Evolutionary conservation across 2,797 vertebrate species (phyloP), one percentile per base, ranked within the genome.

Genomic region (Enteromius trimaculatus): DNA sequence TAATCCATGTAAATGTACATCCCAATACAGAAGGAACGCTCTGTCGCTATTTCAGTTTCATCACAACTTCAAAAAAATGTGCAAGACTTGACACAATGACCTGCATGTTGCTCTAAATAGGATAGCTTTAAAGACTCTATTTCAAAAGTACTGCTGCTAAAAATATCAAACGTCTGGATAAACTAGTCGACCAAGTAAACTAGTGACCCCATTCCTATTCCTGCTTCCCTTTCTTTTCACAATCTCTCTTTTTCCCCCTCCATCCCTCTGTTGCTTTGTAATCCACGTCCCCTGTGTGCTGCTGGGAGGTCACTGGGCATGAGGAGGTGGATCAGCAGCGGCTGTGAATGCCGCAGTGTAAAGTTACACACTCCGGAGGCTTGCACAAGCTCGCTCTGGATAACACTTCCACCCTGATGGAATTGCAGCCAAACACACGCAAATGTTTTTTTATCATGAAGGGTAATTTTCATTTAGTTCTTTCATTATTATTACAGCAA

Each of bases 341-440:
- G 37, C 62, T 34, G 49, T 6, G 39, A 62, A 85, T 84, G 77
- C 87, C 16, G 84, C 86, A 87, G 87, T 85, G 60, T 88, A 85
- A 84, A 71, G 82, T 88, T 89, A 87, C 82, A 62, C 26, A 53
- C 84, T 84, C 77, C 71, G 44, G 65, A 84, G 83, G 75, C 74
- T 81, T 42, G 31, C 69, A 83, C 49, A 72, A 86, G 49, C 76
- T 77, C 58, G 55, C 34, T 64, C 44, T 65, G 78, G 77, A 86
- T 69, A 89, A 86, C 70, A 85, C 80, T 80, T 81, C 82, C 39
- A 9, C 49, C 51, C 47, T 74, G 31, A 66, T 39, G 75, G 80
- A 87, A 65, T n/a, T 60, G 39, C 26, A 2, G 26, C 26, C 13
- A 49, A 47, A 42, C 66, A 34, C 71, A 44, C 62, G 13, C 49